Conservation (phyloP, 2,113 vertebrate genomes). For the Athene noctua region DNA sequence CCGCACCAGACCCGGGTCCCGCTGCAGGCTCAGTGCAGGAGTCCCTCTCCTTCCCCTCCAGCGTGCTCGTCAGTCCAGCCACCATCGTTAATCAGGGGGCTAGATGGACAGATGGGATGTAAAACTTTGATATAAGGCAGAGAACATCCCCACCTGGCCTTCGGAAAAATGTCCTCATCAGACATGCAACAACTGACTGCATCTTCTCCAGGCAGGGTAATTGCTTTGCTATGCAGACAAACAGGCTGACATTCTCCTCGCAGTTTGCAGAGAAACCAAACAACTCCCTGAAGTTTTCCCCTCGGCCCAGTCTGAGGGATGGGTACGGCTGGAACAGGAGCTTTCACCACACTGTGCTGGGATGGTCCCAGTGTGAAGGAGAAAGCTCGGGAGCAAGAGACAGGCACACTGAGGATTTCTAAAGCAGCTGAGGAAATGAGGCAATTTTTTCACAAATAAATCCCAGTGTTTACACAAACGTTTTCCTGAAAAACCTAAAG, state of each 20-base stretch:
- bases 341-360: neutral
- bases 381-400: neutral
- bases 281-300: neutral
- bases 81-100: too few species aligned
- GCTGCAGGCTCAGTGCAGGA: neutral
- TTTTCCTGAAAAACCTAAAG: neutral
- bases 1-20: neutral
- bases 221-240: neutral
- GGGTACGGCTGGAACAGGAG: neutral
- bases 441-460: neutral
- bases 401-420: neutral
- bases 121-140: neutral
- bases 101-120: neutral
- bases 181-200: neutral
- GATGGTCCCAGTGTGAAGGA: neutral
- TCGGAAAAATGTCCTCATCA: neutral
- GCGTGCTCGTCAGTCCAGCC: neutral
- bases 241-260: neutral
- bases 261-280: neutral
- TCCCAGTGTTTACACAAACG: neutral
- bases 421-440: neutral
- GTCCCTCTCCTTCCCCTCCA: neutral
- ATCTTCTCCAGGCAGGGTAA: neutral
- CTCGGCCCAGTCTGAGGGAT: fast-evolving
- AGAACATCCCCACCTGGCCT: neutral